phyloP scores from a whole-genome alignment of 2,888 invertebrate species.

The Lasioglossum marginatum region DNA sequence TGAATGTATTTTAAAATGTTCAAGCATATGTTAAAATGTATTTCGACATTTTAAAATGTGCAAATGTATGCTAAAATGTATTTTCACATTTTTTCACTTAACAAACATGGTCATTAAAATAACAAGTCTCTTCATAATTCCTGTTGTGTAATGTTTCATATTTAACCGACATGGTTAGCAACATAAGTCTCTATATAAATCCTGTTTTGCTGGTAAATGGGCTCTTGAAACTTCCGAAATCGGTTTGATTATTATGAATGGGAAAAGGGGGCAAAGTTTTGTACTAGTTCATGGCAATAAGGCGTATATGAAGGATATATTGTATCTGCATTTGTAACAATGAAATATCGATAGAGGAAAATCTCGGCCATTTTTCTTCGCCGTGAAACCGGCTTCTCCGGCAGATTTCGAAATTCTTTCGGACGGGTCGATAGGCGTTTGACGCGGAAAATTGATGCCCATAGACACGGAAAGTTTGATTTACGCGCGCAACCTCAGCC shows the following conservation, averaged over 20 bases:
- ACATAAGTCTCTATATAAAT: neutral
- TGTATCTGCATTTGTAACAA: neutral
- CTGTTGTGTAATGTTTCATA: no score
- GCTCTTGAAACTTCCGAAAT: neutral
- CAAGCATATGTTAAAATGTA: no score
- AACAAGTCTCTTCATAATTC: no score
- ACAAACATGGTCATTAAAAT: no score
- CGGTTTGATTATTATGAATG: neutral
- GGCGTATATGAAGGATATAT: neutral
- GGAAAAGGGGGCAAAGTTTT: neutral
- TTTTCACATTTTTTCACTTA: no score
- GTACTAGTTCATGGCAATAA: neutral
- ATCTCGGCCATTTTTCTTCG: neutral
- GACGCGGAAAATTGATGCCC: constrained; percentile 15
- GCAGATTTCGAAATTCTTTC: constrained; percentile 21
- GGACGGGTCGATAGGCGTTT: neutral
- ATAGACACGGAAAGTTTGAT: constrained; percentile 33
- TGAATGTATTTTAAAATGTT: no score
- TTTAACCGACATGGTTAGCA: neutral
- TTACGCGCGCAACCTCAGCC: constrained; percentile 10
- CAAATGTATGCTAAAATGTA: no score
- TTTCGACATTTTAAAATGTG: no score
- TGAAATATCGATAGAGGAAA: neutral
- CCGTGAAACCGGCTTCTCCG: neutral
- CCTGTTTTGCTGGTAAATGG: neutral